Evolutionary conservation across 1,140 invertebrate species (phyloP).

Genomic region (Archivesica marissinica): DNA sequence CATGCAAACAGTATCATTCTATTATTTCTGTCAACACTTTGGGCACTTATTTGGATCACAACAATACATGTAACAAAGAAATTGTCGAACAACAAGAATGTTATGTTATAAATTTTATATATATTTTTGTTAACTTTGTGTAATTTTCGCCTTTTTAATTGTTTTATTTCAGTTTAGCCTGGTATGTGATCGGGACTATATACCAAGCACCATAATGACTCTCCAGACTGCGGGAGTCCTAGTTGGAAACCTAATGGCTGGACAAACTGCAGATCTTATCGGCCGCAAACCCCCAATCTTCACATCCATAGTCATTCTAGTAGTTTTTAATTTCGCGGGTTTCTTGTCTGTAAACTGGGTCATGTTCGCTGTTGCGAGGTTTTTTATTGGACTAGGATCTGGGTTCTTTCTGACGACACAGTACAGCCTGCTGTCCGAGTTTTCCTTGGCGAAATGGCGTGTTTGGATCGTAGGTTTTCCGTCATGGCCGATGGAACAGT

Average conservation of each 20-base stretch:
- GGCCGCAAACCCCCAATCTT: conserved; percentile 59
- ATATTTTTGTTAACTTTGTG: too few relatives aligned
- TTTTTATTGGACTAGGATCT: conserved; percentile 61
- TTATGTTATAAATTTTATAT: too few relatives aligned
- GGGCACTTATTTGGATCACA: too few relatives aligned
- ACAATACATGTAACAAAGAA: too few relatives aligned
- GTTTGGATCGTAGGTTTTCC: conserved; percentile 40
- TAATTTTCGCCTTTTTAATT: too few relatives aligned
- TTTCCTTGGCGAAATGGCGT: conserved; percentile 27
- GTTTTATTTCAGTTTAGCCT: conserved; percentile 65
- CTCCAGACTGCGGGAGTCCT: conserved; percentile 65
- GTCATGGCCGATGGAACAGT: conserved; percentile 37
- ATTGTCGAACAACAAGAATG: too few relatives aligned
- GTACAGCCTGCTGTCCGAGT: conserved; percentile 25
- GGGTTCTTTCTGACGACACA: conserved; percentile 32
- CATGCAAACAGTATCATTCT: too few relatives aligned
- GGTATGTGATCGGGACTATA: conserved; percentile 60
- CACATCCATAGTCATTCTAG: conserved; percentile 17
- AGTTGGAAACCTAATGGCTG: conserved; percentile 54
- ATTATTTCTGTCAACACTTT: too few relatives aligned
- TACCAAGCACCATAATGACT: conserved; percentile 55
- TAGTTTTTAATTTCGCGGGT: conserved; percentile 30
- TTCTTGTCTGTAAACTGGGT: conserved; percentile 55
- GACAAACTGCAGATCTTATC: conserved; percentile 50
- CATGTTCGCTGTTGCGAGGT: conserved; percentile 54